A percentile compares a stretch with the other conserved stretches of the same genome.
Evolutionary conservation across 2,888 invertebrate species (phyloP).

Genomic region (Formica aserva): DNA sequence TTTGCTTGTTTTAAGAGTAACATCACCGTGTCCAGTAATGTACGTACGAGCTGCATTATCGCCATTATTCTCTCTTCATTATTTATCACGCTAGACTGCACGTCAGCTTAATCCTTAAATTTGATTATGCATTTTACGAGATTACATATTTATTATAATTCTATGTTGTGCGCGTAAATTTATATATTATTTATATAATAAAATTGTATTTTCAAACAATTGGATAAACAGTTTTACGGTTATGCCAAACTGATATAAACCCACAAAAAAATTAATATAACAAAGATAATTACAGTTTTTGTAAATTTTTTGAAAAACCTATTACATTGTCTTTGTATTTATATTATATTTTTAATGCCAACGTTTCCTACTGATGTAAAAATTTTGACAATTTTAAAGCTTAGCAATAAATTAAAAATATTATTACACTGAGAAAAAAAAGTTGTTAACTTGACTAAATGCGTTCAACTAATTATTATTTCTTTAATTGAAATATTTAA

Average conservation of each 20-base stretch:
- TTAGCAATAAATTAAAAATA: not conserved
- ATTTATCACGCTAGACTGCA: conserved; percentile 26
- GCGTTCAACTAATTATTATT: too few species aligned
- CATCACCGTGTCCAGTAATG: conserved; percentile 25
- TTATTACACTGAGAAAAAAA: too few species aligned
- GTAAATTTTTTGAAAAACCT: not conserved
- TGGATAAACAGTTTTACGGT: not conserved
- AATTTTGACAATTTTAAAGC: not conserved
- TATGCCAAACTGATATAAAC: not conserved
- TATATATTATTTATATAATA: not conserved
- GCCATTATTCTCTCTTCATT: conserved; percentile 33
- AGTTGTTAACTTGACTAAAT: too few species aligned
- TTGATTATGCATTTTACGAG: conserved; percentile 24
- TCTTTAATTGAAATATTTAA: too few species aligned
- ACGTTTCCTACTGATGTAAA: not conserved
- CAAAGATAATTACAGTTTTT: not conserved
- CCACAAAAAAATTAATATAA: not conserved
- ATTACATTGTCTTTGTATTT: not conserved
- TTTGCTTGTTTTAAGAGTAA: conserved; percentile 56
- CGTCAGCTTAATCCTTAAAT: conserved; percentile 35
- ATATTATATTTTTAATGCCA: not conserved
- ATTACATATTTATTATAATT: conserved; percentile 5
- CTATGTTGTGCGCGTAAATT: not conserved
- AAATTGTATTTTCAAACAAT: not conserved
- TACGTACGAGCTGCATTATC: conserved; percentile 32